Evolutionary conservation across 2,113 vertebrate genomes (phyloP).

Genomic region (Scytalopus superciliaris): DNA sequence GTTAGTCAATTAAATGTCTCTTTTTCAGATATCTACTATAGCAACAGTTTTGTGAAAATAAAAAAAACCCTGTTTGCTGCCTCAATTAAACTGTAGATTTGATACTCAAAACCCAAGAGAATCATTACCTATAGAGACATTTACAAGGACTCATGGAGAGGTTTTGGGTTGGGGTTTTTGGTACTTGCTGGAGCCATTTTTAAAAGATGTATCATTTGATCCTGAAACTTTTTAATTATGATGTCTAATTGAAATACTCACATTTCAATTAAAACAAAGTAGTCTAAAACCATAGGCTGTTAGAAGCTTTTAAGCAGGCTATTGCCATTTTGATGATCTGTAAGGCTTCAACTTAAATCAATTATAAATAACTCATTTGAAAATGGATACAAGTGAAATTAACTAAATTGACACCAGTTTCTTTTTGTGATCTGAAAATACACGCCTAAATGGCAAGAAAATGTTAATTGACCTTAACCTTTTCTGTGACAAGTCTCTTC

Average conservation of each 20-base stretch:
- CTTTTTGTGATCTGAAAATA: conserved; percentile 52
- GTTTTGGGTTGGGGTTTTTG: not conserved
- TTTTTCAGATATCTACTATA: not conserved
- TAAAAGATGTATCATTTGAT: conserved; percentile 37
- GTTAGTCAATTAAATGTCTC: not conserved
- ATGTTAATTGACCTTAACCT: conserved; percentile 66
- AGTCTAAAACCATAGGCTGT: conserved; percentile 53
- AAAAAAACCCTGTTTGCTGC: not conserved
- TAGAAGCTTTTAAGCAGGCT: conserved; percentile 44
- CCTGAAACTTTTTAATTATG: conserved; percentile 65
- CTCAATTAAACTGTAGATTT: not conserved
- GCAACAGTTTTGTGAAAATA: not conserved
- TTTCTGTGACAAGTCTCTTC: conserved; percentile 45
- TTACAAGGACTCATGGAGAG: not conserved
- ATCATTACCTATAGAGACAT: not conserved
- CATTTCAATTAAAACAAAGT: conserved; percentile 64
- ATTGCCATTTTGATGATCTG: conserved; percentile 52
- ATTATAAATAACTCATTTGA: conserved; percentile 60
- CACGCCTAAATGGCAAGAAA: conserved; percentile 44
- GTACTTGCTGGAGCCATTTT: not conserved
- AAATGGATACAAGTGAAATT: conserved; percentile 51
- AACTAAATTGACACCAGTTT: conserved; percentile 48
- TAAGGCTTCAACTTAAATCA: conserved; percentile 51
- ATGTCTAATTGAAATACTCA: conserved; percentile 48
- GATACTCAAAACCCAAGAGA: not conserved